Base-by-base conservation (phyloP, 2,113 vertebrate genomes). In the Sterrhoptilus dennistouni region DNA sequence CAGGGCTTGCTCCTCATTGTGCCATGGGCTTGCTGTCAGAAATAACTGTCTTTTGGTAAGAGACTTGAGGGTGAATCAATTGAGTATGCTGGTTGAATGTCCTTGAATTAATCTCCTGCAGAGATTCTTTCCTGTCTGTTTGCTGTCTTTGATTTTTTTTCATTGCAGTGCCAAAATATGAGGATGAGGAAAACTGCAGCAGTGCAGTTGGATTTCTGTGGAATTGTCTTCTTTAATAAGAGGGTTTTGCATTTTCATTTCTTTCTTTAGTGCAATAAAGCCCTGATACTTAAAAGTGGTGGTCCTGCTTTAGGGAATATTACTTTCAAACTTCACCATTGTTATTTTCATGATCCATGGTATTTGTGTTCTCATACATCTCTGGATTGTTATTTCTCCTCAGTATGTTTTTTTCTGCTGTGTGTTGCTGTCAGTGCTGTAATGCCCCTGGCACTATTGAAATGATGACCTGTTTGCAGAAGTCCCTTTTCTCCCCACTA, bases 131-230 rank as follows among this genome's bases (percentile, higher is more conserved):
- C n/a, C 50, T 47, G 35, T 65, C 68, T 80, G 16, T 87, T 86
- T 77, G 57, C 36, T 36, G 13, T 36, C 57, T 81, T 89, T 8
- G 68, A 15, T 44, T 70, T 72, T 59, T 44, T 93, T 81, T 89
- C 20, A 29, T 80, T 86, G 47, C 64, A 35, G 36, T 74, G 59
- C 23, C 45, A 70, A 89, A 88, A 47, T 11, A 23, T 8, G 60
- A 54, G 38, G 75, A 42, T 77, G 69, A 66, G 83, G 54, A 90
- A 23, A 92, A 47, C 63, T 95, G 92, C 82, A 93, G 83, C 42
- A 83, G 18, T 94, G 76, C 83, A 88, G 86, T 74, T 86, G 56
- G 23, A 35, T 92, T 86, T 80, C 50, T 86, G 17, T 96, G 56
- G 63, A 88, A 47, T 52, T n/a, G 20, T 54, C 35, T 80, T 5